These are phyloP conservation scores for Mirounga angustirostris DNA, from an alignment of 2,113 vertebrate genomes.

Conservation along the genomic window DNA sequence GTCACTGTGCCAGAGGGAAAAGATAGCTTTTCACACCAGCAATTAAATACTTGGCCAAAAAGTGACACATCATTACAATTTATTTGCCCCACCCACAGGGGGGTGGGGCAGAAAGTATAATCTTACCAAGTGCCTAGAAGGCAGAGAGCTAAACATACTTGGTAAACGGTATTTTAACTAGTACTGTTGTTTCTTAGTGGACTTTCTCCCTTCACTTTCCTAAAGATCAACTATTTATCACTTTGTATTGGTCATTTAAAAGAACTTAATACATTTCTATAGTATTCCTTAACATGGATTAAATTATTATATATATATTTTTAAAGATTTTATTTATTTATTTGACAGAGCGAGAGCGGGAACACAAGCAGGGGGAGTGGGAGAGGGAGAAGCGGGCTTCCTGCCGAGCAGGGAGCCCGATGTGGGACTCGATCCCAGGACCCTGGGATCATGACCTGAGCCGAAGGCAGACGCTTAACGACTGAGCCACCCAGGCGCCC, in stretches of 20 bases:
- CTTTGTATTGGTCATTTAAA: conserved; percentile 3
- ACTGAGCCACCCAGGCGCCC: too few relatives aligned
- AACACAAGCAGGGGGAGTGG: too few relatives aligned
- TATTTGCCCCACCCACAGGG: not conserved
- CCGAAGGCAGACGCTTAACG: too few relatives aligned
- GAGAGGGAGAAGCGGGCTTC: too few relatives aligned
- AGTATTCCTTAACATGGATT: not conserved
- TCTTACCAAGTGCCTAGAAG: not conserved
- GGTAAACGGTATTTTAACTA: not conserved
- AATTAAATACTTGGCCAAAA: not conserved
- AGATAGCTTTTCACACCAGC: not conserved
- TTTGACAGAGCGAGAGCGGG: too few relatives aligned
- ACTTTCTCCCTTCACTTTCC: not conserved
- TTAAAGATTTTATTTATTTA: too few relatives aligned
- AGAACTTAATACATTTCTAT: not conserved
- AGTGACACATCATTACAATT: not conserved
- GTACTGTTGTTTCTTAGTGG: not conserved
- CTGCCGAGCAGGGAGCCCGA: too few relatives aligned
- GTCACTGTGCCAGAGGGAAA: not conserved
- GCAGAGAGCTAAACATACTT: not conserved
- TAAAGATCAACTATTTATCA: not conserved
- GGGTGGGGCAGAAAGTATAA: not conserved
- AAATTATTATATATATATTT: too few relatives aligned
- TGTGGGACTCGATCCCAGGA: too few relatives aligned
- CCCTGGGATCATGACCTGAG: too few relatives aligned